A percentile compares a stretch with the other conserved stretches of the same genome.
phyloP scores from a whole-genome alignment of 2,888 invertebrate species.

The Pseudococcus viburni region DNA sequence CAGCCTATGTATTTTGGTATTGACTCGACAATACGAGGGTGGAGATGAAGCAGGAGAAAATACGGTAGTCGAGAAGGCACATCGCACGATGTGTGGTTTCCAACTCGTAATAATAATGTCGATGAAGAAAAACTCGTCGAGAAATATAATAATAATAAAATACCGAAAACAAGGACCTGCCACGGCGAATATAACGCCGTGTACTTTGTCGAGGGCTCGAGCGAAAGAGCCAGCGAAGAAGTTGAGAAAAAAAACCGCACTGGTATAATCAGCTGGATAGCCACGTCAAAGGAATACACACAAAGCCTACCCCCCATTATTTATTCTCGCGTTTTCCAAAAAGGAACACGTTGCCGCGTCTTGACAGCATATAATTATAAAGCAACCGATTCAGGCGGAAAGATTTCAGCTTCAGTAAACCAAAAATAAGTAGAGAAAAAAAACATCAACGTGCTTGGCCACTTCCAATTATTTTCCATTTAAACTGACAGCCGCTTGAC shows the following conservation, averaged over 20 bases:
- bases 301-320: slow-evolving; percentile 59
- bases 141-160: slow-evolving; percentile 18
- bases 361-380: slow-evolving; percentile 66
- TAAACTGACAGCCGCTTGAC: slow-evolving; percentile 66
- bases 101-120: slow-evolving; percentile 32
- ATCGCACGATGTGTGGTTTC: slow-evolving; percentile 39
- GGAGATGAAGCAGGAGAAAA: not conserved
- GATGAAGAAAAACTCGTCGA: not conserved
- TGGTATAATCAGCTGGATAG: slow-evolving; percentile 55
- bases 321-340: slow-evolving; percentile 61
- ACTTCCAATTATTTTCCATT: slow-evolving; percentile 66
- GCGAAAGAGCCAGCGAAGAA: not conserved
- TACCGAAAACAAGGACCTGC: slow-evolving; percentile 46
- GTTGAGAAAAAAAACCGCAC: slow-evolving; percentile 31
- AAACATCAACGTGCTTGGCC: slow-evolving; percentile 66
- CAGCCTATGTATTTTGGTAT: not conserved
- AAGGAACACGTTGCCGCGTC: slow-evolving; percentile 63
- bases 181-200: slow-evolving; percentile 54
- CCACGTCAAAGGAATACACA: slow-evolving; percentile 47
- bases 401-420: slow-evolving; percentile 65
- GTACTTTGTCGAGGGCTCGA: slow-evolving; percentile 46
- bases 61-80: slow-evolving; percentile 56
- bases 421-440: slow-evolving; percentile 49
- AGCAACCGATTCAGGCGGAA: slow-evolving; percentile 65
- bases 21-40: not conserved